phyloP scores from a whole-genome alignment of 2,113 vertebrate genomes.

The Numenius arquata region DNA sequence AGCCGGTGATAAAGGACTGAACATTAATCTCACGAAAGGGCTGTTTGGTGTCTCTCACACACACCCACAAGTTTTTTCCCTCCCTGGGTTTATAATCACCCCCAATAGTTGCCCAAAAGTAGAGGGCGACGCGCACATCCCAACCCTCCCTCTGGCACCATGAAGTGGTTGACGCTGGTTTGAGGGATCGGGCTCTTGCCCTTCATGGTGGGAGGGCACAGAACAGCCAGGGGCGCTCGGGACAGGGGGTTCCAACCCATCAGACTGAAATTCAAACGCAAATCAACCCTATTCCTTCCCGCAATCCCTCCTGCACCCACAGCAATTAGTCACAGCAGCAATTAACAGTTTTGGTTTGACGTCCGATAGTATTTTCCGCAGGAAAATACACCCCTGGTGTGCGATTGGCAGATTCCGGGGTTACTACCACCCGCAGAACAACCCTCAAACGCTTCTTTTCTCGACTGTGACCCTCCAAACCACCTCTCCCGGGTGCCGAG shows the following conservation, averaged over 20 bases:
- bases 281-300: background rate
- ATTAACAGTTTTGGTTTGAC: background rate
- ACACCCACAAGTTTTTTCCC: background rate
- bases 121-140: rapidly evolving
- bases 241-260: rapidly evolving
- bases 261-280: background rate
- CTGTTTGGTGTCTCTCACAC: background rate
- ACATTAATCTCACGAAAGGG: background rate
- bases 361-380: background rate
- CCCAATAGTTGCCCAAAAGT: rapidly evolving
- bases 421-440: background rate
- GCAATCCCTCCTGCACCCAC: background rate
- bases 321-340: background rate
- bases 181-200: background rate
- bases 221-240: background rate
- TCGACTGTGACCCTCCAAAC: rapidly evolving
- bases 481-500: background rate
- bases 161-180: background rate
- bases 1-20: background rate
- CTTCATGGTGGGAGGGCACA: background rate
- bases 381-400: background rate
- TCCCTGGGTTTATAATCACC: background rate
- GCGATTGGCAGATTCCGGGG: background rate
- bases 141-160: background rate
- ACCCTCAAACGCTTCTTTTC: background rate